Percentiles rank a stretch among this genome's conserved stretches.
Conservation (phyloP, 2,888 invertebrate species). For the Frankliniella intonsa region DNA sequence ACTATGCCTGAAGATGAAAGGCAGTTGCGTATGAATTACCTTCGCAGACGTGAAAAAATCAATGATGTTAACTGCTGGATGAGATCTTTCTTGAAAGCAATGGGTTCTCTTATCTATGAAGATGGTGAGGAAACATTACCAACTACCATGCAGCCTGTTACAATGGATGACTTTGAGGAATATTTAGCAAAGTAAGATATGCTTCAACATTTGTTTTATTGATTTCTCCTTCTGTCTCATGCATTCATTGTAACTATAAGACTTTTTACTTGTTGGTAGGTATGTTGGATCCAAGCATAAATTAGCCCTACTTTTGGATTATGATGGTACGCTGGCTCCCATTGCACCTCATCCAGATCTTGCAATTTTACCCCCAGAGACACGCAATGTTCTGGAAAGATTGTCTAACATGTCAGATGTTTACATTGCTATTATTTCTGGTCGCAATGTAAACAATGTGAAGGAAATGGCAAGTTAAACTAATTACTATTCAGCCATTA, state of each 20-base stretch:
- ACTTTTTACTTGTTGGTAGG: constrained; percentile 47
- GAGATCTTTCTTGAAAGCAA: constrained; percentile 78
- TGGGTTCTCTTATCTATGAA: constrained; percentile 68
- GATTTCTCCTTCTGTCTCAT: not conserved
- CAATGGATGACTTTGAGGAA: constrained; percentile 85
- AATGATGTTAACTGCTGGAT: constrained; percentile 88
- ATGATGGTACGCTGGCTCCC: constrained; percentile 83
- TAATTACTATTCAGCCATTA: constrained; percentile 36
- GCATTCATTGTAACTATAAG: not conserved
- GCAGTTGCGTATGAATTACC: constrained; percentile 77
- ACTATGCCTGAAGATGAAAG: constrained; percentile 89
- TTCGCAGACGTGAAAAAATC: constrained; percentile 71
- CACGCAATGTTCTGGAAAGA: constrained; percentile 75
- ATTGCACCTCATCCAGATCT: constrained; percentile 86
- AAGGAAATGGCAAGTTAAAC: constrained; percentile 68
- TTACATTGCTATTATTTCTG: constrained; percentile 81
- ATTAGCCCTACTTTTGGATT: constrained; percentile 75
- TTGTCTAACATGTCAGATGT: constrained; percentile 80
- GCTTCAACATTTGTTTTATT: not conserved
- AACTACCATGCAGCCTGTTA: constrained; percentile 83
- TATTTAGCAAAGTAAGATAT: constrained; percentile 73
- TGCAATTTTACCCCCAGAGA: constrained; percentile 78
- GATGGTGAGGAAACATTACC: constrained; percentile 78
- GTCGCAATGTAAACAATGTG: constrained; percentile 80
- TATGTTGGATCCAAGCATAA: constrained; percentile 84